Evolutionary conservation across 2,113 vertebrate species (phyloP).

Genomic region (Salvelinus sp.): DNA sequence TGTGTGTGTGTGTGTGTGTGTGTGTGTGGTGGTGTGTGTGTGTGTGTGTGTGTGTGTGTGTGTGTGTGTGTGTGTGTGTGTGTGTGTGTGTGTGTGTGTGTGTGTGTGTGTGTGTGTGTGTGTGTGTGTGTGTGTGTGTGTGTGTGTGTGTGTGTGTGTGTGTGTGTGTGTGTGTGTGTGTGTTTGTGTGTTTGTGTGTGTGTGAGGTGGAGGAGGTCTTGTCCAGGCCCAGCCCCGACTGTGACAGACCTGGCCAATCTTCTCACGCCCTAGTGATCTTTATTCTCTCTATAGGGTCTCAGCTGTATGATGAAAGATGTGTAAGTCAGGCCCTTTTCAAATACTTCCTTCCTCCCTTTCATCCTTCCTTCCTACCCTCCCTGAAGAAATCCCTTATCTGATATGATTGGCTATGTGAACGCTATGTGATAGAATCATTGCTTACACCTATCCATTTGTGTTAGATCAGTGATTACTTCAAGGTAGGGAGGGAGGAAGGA

Average conservation of each 20-base stretch:
- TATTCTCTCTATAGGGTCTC: conserved; percentile 40
- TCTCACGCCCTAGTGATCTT: conserved; percentile 64
- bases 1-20: conserved; percentile 19
- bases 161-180: conserved; percentile 5
- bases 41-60: conserved; percentile 43
- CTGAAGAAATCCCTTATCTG: no score
- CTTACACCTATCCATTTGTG: no score
- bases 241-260: conserved; percentile 7
- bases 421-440: no score
- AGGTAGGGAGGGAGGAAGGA: no score
- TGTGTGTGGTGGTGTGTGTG: conserved; percentile 28
- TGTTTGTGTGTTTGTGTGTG: background rate
- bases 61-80: conserved; percentile 39
- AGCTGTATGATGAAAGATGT: conserved; percentile 33
- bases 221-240: conserved; percentile 32
- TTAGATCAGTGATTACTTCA: no score
- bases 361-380: background rate
- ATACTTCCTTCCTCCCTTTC: background rate
- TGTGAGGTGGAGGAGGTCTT: conserved; percentile 17
- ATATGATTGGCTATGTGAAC: no score
- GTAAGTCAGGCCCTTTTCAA: background rate
- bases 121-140: background rate
- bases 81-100: conserved; percentile 11
- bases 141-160: conserved; percentile 13
- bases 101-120: background rate